Base-by-base conservation (phyloP, 2,113 vertebrate genomes). In the Apodemus speciosus region DNA sequence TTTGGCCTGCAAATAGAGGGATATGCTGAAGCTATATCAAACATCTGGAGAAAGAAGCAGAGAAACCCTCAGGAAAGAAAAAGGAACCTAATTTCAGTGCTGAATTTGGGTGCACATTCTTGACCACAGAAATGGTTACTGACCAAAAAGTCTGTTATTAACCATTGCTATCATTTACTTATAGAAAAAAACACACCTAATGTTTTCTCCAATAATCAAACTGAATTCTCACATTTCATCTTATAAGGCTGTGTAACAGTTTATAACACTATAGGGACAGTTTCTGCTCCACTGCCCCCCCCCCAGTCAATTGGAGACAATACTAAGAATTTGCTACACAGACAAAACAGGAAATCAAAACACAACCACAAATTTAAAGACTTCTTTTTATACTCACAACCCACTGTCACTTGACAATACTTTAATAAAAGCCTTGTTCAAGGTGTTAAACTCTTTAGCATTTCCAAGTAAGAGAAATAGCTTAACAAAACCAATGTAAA, bases 151-250 rank as follows among this genome's bases (percentile, higher is more conserved):
- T 66, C 25, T 46, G 20, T 46, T 87, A 49, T 14, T 91, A 76
- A 85, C 80, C 53, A 72, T 6, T 66, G 38, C 23, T 69, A 6
- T 49, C 73, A 85, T 35, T 92, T 85, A 83, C 64, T 88, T 95
- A 85, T 51, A 0, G 35, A 90, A 66, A 18, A 64, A 21, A 71
- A 90, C 79, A 92, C 27, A 81, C 23, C 46, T 90, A 60, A 40
- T 60, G 79, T 71, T 85, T 94, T 86, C 92, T 85, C 71, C 8
- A 46, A 35, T 91, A 25, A 10, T 46, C 62, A 83, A 84, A 75
- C 53, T 68, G 64, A 90, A 90, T 71, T 35, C 25, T 71, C 75
- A 75, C 77, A 56, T 93, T 94, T 91, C 11, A 58, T 69, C 32
- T 40, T 51, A 66, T 62, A 27, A 6, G 7, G 32, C 21, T 38